Conservation (phyloP, 2,113 vertebrate genomes). For the Mesoclemmys tuberculata region DNA sequence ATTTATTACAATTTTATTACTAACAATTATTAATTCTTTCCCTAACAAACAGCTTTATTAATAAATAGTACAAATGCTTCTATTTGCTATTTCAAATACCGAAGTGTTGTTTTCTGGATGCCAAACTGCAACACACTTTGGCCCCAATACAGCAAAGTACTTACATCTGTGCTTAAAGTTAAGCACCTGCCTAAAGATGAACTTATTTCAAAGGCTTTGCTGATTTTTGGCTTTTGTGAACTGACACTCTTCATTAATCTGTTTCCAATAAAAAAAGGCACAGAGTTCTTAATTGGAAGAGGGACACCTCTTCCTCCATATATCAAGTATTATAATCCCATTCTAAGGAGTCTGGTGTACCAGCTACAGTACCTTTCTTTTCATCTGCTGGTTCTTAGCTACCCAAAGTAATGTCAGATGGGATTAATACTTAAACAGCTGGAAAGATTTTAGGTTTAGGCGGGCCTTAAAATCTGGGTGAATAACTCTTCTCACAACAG, state of each 20-base stretch:
- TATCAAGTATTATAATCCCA: background rate
- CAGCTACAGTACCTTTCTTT: background rate
- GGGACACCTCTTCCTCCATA: background rate
- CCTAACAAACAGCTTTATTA: background rate
- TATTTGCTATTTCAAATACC: background rate
- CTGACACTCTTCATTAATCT: background rate
- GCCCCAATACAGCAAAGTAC: background rate
- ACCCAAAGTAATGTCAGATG: background rate
- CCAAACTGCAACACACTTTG: background rate
- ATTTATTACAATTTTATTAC: background rate
- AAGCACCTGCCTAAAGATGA: background rate
- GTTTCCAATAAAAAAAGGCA: background rate
- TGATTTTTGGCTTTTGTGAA: background rate
- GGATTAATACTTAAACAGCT: background rate
- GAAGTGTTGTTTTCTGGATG: background rate
- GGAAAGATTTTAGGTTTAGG: background rate
- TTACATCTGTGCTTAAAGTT: background rate
- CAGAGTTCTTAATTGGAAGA: background rate
- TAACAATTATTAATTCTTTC: background rate
- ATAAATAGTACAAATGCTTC: background rate
- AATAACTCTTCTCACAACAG: background rate
- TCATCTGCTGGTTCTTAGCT: background rate
- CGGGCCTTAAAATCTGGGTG: background rate
- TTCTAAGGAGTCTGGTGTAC: background rate
- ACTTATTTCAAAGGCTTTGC: background rate